These are phyloP conservation scores for Acanthisitta chloris DNA, from an alignment of 2,113 vertebrate genomes.

Conservation along the genomic window DNA sequence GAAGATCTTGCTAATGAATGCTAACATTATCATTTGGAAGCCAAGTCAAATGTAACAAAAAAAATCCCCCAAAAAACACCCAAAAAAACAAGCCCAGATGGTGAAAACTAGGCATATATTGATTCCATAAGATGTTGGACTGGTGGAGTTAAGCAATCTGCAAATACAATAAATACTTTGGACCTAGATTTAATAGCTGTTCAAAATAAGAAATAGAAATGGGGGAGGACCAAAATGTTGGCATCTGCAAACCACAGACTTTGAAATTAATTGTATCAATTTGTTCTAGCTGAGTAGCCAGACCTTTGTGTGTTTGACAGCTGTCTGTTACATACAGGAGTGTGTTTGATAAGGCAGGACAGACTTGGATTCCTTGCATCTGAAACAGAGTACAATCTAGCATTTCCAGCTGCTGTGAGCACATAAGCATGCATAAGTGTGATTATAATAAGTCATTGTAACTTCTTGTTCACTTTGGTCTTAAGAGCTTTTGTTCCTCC, in stretches of 20 bases:
- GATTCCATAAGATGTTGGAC: not conserved
- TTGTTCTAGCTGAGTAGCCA: not conserved
- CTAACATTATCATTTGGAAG: not conserved
- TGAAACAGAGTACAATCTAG: not conserved
- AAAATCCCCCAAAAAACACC: not conserved
- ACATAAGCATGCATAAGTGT: not conserved
- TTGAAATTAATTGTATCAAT: not conserved
- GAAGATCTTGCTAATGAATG: slow-evolving; percentile 9
- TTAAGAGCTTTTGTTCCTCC: not conserved
- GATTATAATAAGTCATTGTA: not conserved
- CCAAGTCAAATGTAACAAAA: not conserved
- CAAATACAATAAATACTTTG: not conserved
- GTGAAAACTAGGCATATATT: not conserved
- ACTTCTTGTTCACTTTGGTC: not conserved
- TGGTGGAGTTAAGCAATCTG: not conserved
- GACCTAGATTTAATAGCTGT: not conserved
- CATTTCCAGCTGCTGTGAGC: not conserved
- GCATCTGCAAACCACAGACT: not conserved
- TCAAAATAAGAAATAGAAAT: not conserved
- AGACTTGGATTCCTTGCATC: not conserved
- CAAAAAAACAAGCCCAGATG: not conserved
- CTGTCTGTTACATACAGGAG: not conserved
- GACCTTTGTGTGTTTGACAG: not conserved
- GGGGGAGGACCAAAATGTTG: not conserved
- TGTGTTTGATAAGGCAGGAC: not conserved